These are phyloP conservation scores for Pollenia amentaria DNA, from an alignment of 2,888 invertebrate genomes.

Conservation along the genomic window DNA sequence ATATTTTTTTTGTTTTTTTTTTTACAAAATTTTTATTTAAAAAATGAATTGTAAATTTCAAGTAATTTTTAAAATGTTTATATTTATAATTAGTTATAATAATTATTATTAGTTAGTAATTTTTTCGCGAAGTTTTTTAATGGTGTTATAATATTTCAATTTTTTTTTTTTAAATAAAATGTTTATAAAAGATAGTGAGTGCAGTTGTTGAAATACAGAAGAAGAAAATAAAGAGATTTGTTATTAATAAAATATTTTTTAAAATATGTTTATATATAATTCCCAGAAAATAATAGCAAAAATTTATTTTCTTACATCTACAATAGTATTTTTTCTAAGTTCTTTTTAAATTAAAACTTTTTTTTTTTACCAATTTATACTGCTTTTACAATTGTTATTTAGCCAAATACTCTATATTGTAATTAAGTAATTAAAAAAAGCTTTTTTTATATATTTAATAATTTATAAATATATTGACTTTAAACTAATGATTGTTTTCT, in stretches of 20 bases:
- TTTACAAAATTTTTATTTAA: slow-evolving; percentile 32
- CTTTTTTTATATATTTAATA: not conserved
- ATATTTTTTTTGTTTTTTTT: slow-evolving; percentile 42
- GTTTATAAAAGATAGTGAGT: slow-evolving; percentile 22
- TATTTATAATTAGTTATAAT: slow-evolving; percentile 21
- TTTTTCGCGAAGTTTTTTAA: slow-evolving; percentile 49
- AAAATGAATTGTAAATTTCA: slow-evolving; percentile 64
- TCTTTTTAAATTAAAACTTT: slow-evolving; percentile 21
- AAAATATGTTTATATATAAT: slow-evolving; percentile 3
- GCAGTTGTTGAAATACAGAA: slow-evolving; percentile 50
- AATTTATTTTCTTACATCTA: slow-evolving; percentile 31
- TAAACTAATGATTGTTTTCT: slow-evolving; percentile 71
- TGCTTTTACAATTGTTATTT: slow-evolving; percentile 30
- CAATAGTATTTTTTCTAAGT: slow-evolving; percentile 45
- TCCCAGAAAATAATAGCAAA: slow-evolving; percentile 53
- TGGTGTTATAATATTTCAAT: slow-evolving; percentile 68
- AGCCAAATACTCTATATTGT: slow-evolving; percentile 40
- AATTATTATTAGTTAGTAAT: slow-evolving; percentile 1
- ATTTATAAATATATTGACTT: not conserved
- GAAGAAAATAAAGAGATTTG: slow-evolving; percentile 38
- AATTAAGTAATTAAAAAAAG: slow-evolving; percentile 21
- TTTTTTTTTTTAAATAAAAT: slow-evolving; percentile 50
- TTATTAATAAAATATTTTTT: slow-evolving; percentile 30
- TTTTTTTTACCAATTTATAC: slow-evolving; percentile 40
- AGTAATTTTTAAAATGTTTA: slow-evolving; percentile 35